Evolutionary conservation across 2,888 invertebrate genomes (phyloP), one percentile per base, ranked within the genome.

Genomic region (Drosophila maculinotata): DNA sequence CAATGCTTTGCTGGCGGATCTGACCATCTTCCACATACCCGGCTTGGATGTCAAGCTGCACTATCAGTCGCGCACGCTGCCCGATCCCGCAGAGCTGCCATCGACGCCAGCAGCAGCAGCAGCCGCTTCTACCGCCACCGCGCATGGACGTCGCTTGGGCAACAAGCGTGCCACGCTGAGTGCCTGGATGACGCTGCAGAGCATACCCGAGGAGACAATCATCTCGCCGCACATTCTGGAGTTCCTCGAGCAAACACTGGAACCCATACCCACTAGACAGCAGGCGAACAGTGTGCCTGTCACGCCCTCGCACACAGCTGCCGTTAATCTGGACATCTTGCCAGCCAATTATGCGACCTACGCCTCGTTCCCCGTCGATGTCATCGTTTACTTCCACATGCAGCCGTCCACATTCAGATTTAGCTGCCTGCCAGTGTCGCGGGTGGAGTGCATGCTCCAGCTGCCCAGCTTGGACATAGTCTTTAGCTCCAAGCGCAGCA

Each of bases 371-470:
- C 99, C 99, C 0, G 98, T 99, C 0, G 99, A 99, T 92, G 98
- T 99, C 20, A 97, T 99, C 79, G 98, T 99, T 36, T 98, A 98
- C 92, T 97, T 99, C 92, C 97, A 98, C 92, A 98, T 99, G 95
- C 98, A 99, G 91, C 98, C 99, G 0, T 98, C 98, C 54, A 97
- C 98, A 0, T 97, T 99, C 92, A 93, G 99, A 62, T 99, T 99
- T 92, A 97, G 97, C 77, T 99, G 99, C 92, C 93, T 98, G 87
- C 99, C 99, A 0, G 97, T 98, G 0, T 98, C 98, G 4, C 93
- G 98, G 68, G 98, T 99, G 1, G 98, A 99, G 92, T 99, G 99
- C 89, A 95, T 98, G 94, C 93, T 99, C 69, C 97, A 98, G 90
- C 93, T 99, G 86, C 99, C 99, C 6, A 97, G 97, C n/a, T 93